Conservation (phyloP, 2,113 vertebrate genomes). For the Lates calcarifer region DNA sequence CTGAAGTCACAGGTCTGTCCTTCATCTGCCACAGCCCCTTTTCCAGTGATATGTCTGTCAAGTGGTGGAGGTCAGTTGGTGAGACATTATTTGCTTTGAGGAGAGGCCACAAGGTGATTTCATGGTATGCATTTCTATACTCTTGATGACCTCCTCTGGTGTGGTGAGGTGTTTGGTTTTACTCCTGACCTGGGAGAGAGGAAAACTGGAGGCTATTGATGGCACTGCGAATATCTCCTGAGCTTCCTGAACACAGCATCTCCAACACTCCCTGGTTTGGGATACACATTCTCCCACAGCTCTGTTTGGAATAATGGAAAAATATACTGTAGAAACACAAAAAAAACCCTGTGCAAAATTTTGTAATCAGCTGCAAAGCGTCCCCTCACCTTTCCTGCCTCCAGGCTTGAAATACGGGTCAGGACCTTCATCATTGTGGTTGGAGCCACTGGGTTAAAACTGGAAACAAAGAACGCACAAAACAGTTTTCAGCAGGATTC, state of each 20-base stretch:
- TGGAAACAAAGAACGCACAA: slow-evolving; percentile 70
- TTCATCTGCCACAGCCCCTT: slow-evolving; percentile 80
- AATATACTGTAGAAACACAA: neutral
- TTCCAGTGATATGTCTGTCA: slow-evolving; percentile 80
- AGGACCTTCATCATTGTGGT: slow-evolving; percentile 95
- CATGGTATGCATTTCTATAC: neutral
- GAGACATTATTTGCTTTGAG: neutral
- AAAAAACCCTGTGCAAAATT: neutral
- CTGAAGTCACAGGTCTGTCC: slow-evolving; percentile 65
- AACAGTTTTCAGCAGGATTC: neutral
- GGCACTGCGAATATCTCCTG: slow-evolving; percentile 95
- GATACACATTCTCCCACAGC: slow-evolving; percentile 78
- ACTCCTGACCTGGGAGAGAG: slow-evolving; percentile 85
- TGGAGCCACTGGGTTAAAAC: slow-evolving; percentile 96
- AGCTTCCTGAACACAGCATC: slow-evolving; percentile 90
- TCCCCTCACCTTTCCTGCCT: slow-evolving; percentile 88
- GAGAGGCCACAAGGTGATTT: neutral
- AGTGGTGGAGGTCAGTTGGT: neutral
- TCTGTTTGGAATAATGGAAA: slow-evolving; percentile 79
- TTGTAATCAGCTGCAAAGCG: neutral
- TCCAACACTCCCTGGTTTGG: slow-evolving; percentile 88
- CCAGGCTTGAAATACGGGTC: slow-evolving; percentile 86
- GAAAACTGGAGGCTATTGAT: slow-evolving; percentile 97
- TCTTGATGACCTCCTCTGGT: too few species aligned
- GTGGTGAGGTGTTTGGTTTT: neutral